Percentiles rank a stretch among this genome's conserved stretches.
Evolutionary conservation across 2,888 invertebrate genomes (phyloP).

Genomic region (Pyrocoelia pectoralis): DNA sequence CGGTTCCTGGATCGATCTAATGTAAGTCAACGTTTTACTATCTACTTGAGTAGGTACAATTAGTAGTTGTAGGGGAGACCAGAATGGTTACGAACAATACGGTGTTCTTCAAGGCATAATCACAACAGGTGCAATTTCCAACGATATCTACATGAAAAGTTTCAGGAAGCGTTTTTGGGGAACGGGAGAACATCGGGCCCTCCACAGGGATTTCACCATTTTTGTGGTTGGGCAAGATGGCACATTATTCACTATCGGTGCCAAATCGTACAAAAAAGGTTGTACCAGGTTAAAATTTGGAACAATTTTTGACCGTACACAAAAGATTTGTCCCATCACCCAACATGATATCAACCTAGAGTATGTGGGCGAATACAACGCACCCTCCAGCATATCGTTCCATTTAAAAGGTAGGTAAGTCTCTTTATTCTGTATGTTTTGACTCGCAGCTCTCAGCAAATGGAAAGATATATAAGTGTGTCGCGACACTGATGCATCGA

Average conservation of each 20-base stretch:
- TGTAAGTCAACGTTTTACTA: slow-evolving; percentile 58
- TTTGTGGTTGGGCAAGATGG: slow-evolving; percentile 63
- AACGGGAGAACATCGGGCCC: slow-evolving; percentile 42
- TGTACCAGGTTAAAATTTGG: slow-evolving; percentile 68
- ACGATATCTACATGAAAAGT: slow-evolving; percentile 61
- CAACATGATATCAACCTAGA: slow-evolving; percentile 62
- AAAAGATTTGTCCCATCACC: slow-evolving; percentile 57
- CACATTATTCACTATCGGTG: slow-evolving; percentile 64
- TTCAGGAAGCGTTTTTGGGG: slow-evolving; percentile 47
- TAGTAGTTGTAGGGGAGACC: slow-evolving; percentile 47
- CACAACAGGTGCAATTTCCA: slow-evolving; percentile 58
- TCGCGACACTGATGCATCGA: slow-evolving; percentile 45
- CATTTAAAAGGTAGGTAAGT: slow-evolving; percentile 50
- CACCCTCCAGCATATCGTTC: slow-evolving; percentile 62
- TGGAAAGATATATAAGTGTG: slow-evolving; percentile 41
- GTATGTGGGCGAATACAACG: slow-evolving; percentile 59
- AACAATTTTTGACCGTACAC: slow-evolving; percentile 62
- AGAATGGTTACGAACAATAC: slow-evolving; percentile 68
- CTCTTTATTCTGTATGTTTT: background rate
- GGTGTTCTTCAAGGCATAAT: slow-evolving; percentile 69
- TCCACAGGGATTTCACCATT: slow-evolving; percentile 47
- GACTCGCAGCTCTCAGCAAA: slow-evolving; percentile 25
- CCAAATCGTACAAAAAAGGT: slow-evolving; percentile 62
- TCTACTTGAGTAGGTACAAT: background rate
- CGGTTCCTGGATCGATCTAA: slow-evolving; percentile 64